phyloP scores from a whole-genome alignment of 2,888 invertebrate genomes.

The Cylindroiulus punctatus region DNA sequence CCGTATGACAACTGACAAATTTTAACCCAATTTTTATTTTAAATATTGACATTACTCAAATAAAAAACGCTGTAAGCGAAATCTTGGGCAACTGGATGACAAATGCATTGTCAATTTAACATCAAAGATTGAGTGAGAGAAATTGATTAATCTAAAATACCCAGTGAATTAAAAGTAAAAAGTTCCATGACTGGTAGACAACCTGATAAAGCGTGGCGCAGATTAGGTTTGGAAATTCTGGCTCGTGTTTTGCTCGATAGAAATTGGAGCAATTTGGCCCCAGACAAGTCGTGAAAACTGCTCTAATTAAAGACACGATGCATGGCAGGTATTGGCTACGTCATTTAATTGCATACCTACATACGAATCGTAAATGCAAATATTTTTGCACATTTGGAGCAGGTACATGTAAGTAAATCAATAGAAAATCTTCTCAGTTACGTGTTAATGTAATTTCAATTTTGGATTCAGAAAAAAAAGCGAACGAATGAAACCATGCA shows the following conservation, averaged over 20 bases:
- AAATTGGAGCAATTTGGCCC: background rate
- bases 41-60: no score
- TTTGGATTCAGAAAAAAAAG: background rate
- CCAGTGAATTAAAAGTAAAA: no score
- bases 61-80: no score
- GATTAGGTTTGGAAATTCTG: conserved; percentile 21
- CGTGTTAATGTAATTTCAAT: no score
- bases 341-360: background rate
- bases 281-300: background rate
- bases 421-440: no score
- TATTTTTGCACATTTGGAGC: background rate
- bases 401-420: background rate
- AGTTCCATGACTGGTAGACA: no score
- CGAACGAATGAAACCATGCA: background rate
- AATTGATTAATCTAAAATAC: no score
- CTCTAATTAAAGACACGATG: background rate
- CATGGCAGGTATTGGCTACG: background rate
- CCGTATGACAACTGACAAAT: no score
- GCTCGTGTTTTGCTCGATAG: conserved; percentile 25
- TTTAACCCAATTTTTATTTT: no score
- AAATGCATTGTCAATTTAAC: no score
- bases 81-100: no score
- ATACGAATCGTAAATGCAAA: background rate
- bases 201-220: background rate
- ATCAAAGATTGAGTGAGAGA: no score